Base-by-base conservation (phyloP, 2,797 vertebrate genomes). In the Triplophysa yarkandensis region DNA sequence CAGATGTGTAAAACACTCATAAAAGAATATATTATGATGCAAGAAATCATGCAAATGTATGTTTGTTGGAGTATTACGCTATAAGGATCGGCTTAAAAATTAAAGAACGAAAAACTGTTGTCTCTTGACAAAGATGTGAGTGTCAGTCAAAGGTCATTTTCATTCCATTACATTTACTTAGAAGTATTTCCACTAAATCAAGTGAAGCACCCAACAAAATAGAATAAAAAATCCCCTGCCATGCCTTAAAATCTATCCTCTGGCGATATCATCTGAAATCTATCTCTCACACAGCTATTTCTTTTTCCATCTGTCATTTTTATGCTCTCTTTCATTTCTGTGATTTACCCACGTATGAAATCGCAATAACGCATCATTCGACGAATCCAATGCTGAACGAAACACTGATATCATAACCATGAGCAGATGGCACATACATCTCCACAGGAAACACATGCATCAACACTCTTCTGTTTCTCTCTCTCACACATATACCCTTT, bases 361-460 rank as follows among this genome's bases (percentile, higher is more conserved):
- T 72, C 48, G 64, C 19, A 64, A 73, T 44, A 30, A 30, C 27
- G 11, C 11, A 41, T 43, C 43, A 19, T 69, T 23, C 41, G 52
- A 43, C 17, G 28, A 61, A 36, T 23, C 30, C 2, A 8, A 21
- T 6, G 10, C 68, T 14, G 39, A 58, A 10, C 1, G 32, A 30
- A 14, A 55, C 46, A 57, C 66, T 34, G 21, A 63, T 54, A 54
- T 27, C 13, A 27, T 6, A 16, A 25, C 57, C 34, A 61, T 36
- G 74, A 76, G 63, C 74, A 80, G 74, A 77, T 80, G 78, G 74
- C 30, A 68, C 57, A 76, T 80, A 77, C 68, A 76, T 23, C 30
- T 44, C 28, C 41, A 25, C 39, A 34, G 60, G 62, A 64, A 43
- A 70, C 54, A 52, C 67, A 76, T 46, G 57, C 68, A 48, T 32